Base-by-base conservation (phyloP, 1,140 invertebrate genomes). In the Caenorhabditis inopinata region DNA sequence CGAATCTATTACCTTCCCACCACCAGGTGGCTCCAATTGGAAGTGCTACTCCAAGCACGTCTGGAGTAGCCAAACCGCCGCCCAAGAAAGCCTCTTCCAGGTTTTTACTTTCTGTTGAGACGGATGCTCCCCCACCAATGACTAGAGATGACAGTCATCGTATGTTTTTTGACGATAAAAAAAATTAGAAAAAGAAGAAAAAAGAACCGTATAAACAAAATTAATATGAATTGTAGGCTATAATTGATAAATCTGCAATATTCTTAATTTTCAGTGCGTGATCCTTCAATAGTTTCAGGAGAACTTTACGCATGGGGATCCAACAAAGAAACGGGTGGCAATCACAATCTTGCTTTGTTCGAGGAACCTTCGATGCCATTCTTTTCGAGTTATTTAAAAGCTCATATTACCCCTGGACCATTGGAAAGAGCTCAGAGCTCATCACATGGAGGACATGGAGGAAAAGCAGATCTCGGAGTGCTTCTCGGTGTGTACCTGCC, bases 401-500 rank as follows among this genome's bases (percentile, higher is more conserved):
- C 84, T 7, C 88, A 88, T 78, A 88, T 84, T 23, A 88, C 86
- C 14, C 87, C 87, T 21, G 87, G 87, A 32, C 86, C 87, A 6
- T 23, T 78, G 1, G 87, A 88, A 58, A 81, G 85, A 38, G 86
- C 84, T 47, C 77, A 83, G 21, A 86, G 58, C 58, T 68, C 58
- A 68, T 68, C 58, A 16, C 58, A 68, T 32, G 58, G 58, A 18
- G 58, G 58, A 2, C 58, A 68, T 68, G 58, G 58, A 38, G 58
- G 16, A 6, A 68, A 68, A 84, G 86, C 86, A 12, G 86, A 88
- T 79, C 83, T 99, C 92, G 97, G 97, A 83, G 98, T 96, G 11
- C 92, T 99, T 85, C 93, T 98, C 86, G 97, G 97, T 74, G 97
- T 99, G 27, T 99, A 94, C 90, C 91, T 99, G 53, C 97, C 97